Base-by-base conservation (phyloP, 2,113 vertebrate genomes). In the Cryptotis parvus region DNA sequence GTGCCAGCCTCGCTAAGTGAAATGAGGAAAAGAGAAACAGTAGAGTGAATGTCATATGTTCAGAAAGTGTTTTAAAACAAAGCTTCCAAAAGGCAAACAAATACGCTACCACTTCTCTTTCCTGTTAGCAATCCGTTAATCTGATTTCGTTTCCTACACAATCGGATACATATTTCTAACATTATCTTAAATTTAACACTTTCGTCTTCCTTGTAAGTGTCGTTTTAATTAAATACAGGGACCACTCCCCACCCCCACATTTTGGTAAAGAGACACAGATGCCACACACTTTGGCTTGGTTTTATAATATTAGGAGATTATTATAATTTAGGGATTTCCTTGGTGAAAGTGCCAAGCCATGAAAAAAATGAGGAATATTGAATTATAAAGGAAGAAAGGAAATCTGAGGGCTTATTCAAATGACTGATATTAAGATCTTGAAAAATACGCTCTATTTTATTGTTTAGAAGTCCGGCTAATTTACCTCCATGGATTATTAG, bases 41-140 rank as follows among this genome's bases (percentile, higher is more conserved):
- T 8, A 41, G 29, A 37, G n/a, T 49, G 49, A 77, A 63, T 85
- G 63, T 75, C 31, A 22, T 82, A 33, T 86, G 37, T 31, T 90
- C 18, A 82, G 58, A 78, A 85, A 49, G 27, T 73, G 15, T 91
- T 87, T 80, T 78, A 84, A 81, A 92, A 49, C 35, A 79, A 82
- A 94, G 15, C 66, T 91, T 85, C n/a, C 16, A 63, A 95, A 93
- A 63, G 37, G 66, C 33, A 33, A 69, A 61, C 26, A 24, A 61
- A 61, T 61, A 26, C 24, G 26, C 58, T 69, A 16, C 15, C 16
- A n/a, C 66, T 66, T 14, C 10, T 31, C 63, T 66, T 66, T 12
- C 31, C 29, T 66, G 63, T 11, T n/a, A 3, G 14, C 45, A 66
- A 27, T 31, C 29, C 63, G 29, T 15, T 66, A 3, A 66, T 79